These are phyloP conservation scores for Darevskia mixta DNA, from an alignment of 2,797 vertebrate genomes.

Conservation along the genomic window DNA sequence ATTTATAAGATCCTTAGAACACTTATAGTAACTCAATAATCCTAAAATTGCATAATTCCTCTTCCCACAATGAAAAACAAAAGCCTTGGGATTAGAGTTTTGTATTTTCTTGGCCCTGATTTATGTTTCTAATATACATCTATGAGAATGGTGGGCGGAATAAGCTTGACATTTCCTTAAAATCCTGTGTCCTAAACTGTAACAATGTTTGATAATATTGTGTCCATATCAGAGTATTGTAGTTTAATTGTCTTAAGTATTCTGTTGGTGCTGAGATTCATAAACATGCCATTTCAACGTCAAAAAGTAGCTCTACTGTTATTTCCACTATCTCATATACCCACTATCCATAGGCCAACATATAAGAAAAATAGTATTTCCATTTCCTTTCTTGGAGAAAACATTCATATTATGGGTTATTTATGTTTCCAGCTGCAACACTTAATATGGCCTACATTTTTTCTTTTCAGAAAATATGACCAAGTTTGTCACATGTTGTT, in stretches of 20 bases:
- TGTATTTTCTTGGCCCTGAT: background rate
- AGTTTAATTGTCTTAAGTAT: background rate
- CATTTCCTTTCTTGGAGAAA: background rate
- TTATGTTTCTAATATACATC: background rate
- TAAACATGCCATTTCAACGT: background rate
- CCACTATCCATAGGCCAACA: background rate
- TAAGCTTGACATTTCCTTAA: background rate
- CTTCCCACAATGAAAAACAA: background rate
- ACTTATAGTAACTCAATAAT: background rate
- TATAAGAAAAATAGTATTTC: background rate
- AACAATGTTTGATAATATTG: background rate
- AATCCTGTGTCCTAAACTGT: background rate
- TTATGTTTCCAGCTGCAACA: background rate
- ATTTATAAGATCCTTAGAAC: background rate
- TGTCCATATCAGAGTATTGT: background rate
- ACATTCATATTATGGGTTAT: background rate
- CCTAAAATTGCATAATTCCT: background rate
- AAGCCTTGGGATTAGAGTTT: background rate
- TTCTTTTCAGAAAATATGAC: constrained; percentile 35
- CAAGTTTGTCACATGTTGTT: constrained; percentile 32
- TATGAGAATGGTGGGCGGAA: background rate
- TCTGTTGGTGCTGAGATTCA: background rate
- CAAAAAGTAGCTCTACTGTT: background rate
- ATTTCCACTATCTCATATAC: background rate
- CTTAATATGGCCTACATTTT: background rate